These are phyloP conservation scores for Cerceris ruficornis DNA, from an alignment of 2,888 invertebrate genomes.

Conservation along the genomic window DNA sequence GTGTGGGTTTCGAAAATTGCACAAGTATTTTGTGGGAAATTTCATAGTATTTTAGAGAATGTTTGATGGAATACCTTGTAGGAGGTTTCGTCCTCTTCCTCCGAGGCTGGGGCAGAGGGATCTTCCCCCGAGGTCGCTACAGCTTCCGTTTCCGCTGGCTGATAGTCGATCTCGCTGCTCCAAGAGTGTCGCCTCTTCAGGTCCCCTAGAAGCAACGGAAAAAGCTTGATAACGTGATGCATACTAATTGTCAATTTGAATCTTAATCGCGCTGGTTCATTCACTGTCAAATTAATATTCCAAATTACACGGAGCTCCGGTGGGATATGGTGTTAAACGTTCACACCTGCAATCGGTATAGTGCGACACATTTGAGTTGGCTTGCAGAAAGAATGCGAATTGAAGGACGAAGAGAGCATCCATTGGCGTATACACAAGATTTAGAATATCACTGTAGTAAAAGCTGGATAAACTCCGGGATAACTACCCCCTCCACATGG, in stretches of 20 bases:
- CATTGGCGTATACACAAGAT: too few relatives aligned
- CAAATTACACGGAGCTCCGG: too few relatives aligned
- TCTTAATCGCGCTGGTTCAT: too few relatives aligned
- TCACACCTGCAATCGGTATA: too few relatives aligned
- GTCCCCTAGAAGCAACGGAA: conserved; percentile 69
- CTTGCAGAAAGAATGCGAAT: too few relatives aligned
- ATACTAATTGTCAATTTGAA: neutral
- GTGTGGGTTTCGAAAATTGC: conserved; percentile 4
- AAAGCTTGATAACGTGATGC: neutral
- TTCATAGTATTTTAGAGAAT: neutral
- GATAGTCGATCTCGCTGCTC: conserved; percentile 72
- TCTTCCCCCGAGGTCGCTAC: conserved; percentile 56
- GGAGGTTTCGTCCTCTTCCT: conserved; percentile 67
- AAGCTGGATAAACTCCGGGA: too few relatives aligned
- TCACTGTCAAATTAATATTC: too few relatives aligned
- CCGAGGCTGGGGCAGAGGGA: conserved; percentile 45
- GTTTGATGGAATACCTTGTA: conserved; percentile 64
- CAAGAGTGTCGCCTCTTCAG: conserved; percentile 76
- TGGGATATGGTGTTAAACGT: too few relatives aligned
- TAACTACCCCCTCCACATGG: too few relatives aligned
- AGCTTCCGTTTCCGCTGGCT: conserved; percentile 66
- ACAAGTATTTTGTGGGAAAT: conserved; percentile 15
- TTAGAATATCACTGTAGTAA: too few relatives aligned
- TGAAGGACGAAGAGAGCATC: too few relatives aligned
- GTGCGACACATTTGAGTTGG: too few relatives aligned